Conservation (phyloP, 2,888 invertebrate genomes). For the Eupeodes luniger region DNA sequence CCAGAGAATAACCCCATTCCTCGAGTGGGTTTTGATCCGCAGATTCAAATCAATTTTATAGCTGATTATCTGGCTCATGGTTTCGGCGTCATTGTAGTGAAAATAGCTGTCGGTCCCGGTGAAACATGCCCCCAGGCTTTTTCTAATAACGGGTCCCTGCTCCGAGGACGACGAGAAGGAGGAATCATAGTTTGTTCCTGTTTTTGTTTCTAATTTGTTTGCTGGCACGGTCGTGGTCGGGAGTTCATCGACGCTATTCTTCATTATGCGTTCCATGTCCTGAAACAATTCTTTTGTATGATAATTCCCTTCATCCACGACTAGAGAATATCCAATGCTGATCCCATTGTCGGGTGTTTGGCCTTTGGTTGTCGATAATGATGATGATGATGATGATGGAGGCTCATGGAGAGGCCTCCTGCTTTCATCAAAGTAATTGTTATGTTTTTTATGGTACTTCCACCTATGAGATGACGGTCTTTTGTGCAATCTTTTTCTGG, state of each 20-base stretch:
- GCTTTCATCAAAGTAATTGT: slow-evolving; percentile 57
- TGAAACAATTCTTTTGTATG: slow-evolving; percentile 83
- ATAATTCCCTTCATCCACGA: slow-evolving; percentile 79
- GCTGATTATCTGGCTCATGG: slow-evolving; percentile 93
- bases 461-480: slow-evolving; percentile 63
- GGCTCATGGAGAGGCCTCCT: slow-evolving; percentile 56
- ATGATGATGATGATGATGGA: slow-evolving; percentile 1
- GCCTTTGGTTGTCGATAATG: slow-evolving; percentile 47
- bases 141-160: slow-evolving; percentile 77
- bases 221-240: slow-evolving; percentile 64
- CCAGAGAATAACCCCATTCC: slow-evolving; percentile 93
- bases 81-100: slow-evolving; percentile 93
- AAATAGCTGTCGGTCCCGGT: slow-evolving; percentile 93
- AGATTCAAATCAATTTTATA: slow-evolving; percentile 95
- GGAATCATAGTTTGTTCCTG: slow-evolving; percentile 54
- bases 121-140: slow-evolving; percentile 89
- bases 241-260: slow-evolving; percentile 80
- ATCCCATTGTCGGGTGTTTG: slow-evolving; percentile 59
- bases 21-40: slow-evolving; percentile 90
- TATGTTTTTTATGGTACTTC: slow-evolving; percentile 67
- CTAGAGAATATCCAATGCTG: slow-evolving; percentile 59
- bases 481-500: slow-evolving; percentile 67
- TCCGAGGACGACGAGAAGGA: slow-evolving; percentile 60
- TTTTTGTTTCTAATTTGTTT: slow-evolving; percentile 54
- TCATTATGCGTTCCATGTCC: slow-evolving; percentile 84